These are phyloP conservation scores for Drosophila equinoxialis DNA, from an alignment of 1,140 invertebrate species.

Conservation along the genomic window DNA sequence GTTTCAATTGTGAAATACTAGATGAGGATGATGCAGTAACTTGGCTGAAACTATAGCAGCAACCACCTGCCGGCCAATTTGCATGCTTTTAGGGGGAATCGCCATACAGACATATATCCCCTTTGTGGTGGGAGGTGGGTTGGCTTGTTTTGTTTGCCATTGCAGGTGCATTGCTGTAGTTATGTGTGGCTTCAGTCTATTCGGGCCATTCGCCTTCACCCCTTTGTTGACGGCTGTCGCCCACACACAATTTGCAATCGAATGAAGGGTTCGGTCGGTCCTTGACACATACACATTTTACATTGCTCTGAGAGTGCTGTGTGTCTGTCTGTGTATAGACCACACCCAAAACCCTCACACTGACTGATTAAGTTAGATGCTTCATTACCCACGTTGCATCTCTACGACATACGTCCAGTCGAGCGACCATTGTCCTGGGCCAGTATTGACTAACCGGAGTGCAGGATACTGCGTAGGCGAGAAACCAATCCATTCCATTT, in stretches of 20 bases:
- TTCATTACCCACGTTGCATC: slow-evolving; percentile 47
- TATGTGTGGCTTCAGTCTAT: slow-evolving; percentile 22
- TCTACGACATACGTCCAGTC: slow-evolving; percentile 12
- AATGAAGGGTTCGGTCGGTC: slow-evolving; percentile 43
- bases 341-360: slow-evolving; percentile 28
- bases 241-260: slow-evolving; percentile 39
- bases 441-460: slow-evolving; percentile 1
- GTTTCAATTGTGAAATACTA: slow-evolving; percentile 36
- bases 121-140: background rate
- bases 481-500: background rate
- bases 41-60: background rate
- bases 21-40: slow-evolving; percentile 38
- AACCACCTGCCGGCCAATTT: slow-evolving; percentile 11
- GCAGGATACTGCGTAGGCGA: slow-evolving; percentile 47
- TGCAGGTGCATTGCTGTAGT: background rate
- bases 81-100: background rate
- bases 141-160: too few species aligned
- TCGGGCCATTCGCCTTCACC: background rate
- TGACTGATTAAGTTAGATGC: slow-evolving; percentile 57
- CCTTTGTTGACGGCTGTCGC: slow-evolving; percentile 22
- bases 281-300: slow-evolving; percentile 5
- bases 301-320: slow-evolving; percentile 1
- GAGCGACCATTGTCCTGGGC: background rate
- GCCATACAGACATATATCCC: background rate
- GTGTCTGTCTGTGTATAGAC: background rate